Percentiles rank a stretch among this genome's conserved stretches.
Conservation (phyloP, 2,797 vertebrate species). For the Lagodon rhomboides region DNA sequence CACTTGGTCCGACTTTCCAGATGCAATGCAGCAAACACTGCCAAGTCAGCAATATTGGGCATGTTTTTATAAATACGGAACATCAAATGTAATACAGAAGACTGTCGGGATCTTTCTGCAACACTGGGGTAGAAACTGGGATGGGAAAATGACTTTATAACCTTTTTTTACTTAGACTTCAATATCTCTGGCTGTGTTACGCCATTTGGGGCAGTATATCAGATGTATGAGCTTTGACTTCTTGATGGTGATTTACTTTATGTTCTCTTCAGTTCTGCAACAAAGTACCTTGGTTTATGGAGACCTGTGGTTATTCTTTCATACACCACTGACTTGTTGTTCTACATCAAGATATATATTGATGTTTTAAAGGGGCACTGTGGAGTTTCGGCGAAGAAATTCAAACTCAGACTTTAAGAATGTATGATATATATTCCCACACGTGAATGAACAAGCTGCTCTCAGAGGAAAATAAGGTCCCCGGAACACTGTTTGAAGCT, state of each 20-base stretch:
- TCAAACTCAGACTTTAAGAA: too few relatives aligned
- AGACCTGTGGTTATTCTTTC: too few relatives aligned
- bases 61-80: background rate
- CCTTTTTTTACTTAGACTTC: background rate
- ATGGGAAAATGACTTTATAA: background rate
- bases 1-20: background rate
- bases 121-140: background rate
- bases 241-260: background rate
- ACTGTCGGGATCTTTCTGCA: background rate
- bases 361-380: too few relatives aligned
- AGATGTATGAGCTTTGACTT: background rate
- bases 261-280: background rate
- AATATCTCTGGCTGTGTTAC: background rate
- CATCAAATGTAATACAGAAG: conserved; percentile 7
- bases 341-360: too few relatives aligned
- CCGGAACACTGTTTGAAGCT: too few relatives aligned
- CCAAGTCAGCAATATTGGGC: background rate
- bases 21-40: background rate
- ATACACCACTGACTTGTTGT: too few relatives aligned
- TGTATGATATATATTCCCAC: too few relatives aligned
- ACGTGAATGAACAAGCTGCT: too few relatives aligned
- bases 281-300: background rate
- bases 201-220: background rate
- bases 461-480: too few relatives aligned
- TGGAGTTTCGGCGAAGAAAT: too few relatives aligned